Percentiles rank a stretch among this genome's conserved stretches.
Conservation (phyloP, 2,888 invertebrate genomes). For the Callyntrura guangdongensis region DNA sequence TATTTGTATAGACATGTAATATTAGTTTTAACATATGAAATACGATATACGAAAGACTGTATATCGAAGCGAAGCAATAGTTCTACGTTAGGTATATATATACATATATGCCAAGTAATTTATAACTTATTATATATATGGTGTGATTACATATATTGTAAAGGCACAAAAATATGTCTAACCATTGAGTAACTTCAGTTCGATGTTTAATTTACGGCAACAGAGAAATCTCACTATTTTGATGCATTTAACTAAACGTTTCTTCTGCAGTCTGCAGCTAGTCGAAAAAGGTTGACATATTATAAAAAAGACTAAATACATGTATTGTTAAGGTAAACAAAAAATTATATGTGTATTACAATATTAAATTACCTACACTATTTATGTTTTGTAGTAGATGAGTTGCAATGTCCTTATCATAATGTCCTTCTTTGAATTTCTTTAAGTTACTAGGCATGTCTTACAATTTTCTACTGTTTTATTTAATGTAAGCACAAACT, state of each 20-base stretch:
- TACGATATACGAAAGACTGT: slow-evolving; percentile 1
- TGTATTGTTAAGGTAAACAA: slow-evolving; percentile 16
- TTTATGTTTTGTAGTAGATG: slow-evolving; percentile 70
- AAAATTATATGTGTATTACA: slow-evolving; percentile 40
- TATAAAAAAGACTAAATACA: slow-evolving; percentile 76
- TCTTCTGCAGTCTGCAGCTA: slow-evolving; percentile 78
- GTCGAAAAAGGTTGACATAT: slow-evolving; percentile 74
- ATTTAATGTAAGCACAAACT: slow-evolving; percentile 57
- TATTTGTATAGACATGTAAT: slow-evolving; percentile 51
- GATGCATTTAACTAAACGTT: slow-evolving; percentile 78
- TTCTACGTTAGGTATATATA: not conserved
- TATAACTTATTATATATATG: slow-evolving; percentile 8
- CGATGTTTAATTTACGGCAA: slow-evolving; percentile 48
- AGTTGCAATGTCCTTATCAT: slow-evolving; percentile 50
- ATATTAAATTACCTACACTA: slow-evolving; percentile 21
- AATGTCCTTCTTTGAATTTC: slow-evolving; percentile 33
- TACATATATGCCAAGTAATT: not conserved
- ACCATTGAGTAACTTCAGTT: slow-evolving; percentile 29
- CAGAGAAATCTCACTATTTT: slow-evolving; percentile 73
- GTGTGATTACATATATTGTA: not conserved
- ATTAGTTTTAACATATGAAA: not conserved
- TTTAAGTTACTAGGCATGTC: slow-evolving; percentile 10
- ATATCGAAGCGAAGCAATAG: too few relatives aligned
- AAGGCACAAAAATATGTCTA: slow-evolving; percentile 51
- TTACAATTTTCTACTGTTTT: slow-evolving; percentile 74